Base-by-base conservation (phyloP, 2,888 invertebrate genomes). In the Leptinotarsa peninsularis region DNA sequence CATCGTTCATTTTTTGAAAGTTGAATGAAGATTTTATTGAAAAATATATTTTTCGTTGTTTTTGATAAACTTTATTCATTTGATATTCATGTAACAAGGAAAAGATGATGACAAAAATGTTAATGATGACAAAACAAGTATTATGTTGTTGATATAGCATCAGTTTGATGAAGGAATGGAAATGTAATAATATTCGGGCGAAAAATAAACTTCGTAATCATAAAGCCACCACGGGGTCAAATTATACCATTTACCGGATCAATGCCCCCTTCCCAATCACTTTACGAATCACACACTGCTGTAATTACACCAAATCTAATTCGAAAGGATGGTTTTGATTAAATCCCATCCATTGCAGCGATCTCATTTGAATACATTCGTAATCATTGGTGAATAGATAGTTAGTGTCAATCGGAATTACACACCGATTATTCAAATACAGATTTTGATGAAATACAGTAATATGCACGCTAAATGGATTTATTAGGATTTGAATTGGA, bases 301-400 rank as follows among this genome's bases (percentile, higher is more conserved):
- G 66, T 72, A 49, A 69, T 60, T 27, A 70, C 56, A 21, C 60
- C 21, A 63, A 56, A 60, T 63, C 66, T 60, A 73, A 66, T 67
- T 72, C 49, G 33, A 72, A 72, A 77, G 71, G 73, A 79, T 66
- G 72, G 67, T 67, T 78, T 76, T 76, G 73, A 78, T 78, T 74
- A 76, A 70, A 77, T 77, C 70, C 74, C 76, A 70, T 78, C 73
- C 72, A 66, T 60, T 63, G 73, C 60, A 66, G 54, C 69, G 67
- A 72, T 78, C 60, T 71, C 74, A 77, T 77, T 77, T 77, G 76
- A 77, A 79, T 77, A 71, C 75, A 76, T 79, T 71, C 69, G 77
- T 76, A 79, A 79, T 79, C 77, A 77, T 79, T 79, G 76, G 72
- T 77, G 77, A 79, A 77, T 79, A 77, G 77, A 76, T 79, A 69